phyloP scores from a whole-genome alignment of 2,888 invertebrate genomes.

The Sialis fuliginosa region DNA sequence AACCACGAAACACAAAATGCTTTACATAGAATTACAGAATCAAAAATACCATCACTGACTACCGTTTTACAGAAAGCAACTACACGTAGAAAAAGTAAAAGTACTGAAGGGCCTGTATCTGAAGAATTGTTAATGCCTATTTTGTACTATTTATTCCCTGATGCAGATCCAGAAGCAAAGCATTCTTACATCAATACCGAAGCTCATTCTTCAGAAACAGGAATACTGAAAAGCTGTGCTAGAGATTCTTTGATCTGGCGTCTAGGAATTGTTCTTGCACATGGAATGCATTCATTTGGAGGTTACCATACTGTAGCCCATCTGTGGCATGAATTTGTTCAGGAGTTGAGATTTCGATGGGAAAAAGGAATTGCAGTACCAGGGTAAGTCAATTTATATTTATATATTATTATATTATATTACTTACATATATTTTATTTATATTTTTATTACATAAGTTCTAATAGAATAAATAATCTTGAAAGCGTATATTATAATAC shows the following conservation, averaged over 20 bases:
- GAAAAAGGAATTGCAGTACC: conserved; percentile 61
- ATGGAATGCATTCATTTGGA: conserved; percentile 56
- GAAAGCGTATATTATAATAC: too few species aligned
- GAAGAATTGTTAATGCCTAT: conserved; percentile 59
- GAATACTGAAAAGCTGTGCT: conserved; percentile 48
- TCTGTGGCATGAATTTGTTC: conserved; percentile 84
- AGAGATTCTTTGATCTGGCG: conserved; percentile 67
- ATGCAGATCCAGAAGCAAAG: conserved; percentile 50
- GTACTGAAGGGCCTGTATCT: conserved; percentile 58
- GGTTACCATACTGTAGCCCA: conserved; percentile 63
- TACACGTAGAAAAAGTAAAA: conserved; percentile 21
- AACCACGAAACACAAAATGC: conserved; percentile 31
- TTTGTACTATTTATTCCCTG: conserved; percentile 73
- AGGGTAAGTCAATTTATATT: conserved; percentile 48
- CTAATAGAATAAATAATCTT: too few species aligned
- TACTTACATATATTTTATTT: too few species aligned
- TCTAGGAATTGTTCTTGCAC: conserved; percentile 54
- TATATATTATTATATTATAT: conserved; percentile 9
- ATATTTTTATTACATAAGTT: too few species aligned
- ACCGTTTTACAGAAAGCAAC: conserved; percentile 36
- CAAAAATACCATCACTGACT: conserved; percentile 47
- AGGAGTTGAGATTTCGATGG: conserved; percentile 81
- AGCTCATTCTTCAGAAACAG: conserved; percentile 17
- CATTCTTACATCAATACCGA: conserved; percentile 33
- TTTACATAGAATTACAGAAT: conserved; percentile 57